phyloP scores from a whole-genome alignment of 2,797 vertebrate species.

The Pangasius sanitwongsei region DNA sequence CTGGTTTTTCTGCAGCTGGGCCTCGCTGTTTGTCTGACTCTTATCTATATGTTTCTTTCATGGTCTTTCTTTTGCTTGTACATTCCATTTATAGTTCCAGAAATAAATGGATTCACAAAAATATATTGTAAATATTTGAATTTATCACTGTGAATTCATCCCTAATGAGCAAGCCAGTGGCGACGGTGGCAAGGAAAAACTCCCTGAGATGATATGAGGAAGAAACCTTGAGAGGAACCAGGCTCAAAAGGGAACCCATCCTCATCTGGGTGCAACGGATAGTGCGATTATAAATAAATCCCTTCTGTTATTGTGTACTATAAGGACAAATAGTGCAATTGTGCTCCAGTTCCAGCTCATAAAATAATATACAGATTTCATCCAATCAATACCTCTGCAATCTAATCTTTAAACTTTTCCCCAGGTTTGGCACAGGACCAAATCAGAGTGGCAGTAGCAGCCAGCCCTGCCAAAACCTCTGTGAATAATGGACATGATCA shows the following conservation, averaged over 20 bases:
- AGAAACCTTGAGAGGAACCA: too few species aligned
- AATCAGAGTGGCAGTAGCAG: constrained; percentile 28
- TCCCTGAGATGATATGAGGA: too few species aligned
- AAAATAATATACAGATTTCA: neutral
- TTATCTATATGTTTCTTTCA: neutral
- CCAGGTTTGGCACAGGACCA: constrained; percentile 48
- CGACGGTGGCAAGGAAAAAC: too few species aligned
- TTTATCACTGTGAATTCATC: too few species aligned
- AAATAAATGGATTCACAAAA: too few species aligned
- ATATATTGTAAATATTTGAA: too few species aligned
- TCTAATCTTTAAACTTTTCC: neutral
- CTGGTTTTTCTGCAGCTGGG: neutral
- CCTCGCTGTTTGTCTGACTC: constrained; percentile 3
- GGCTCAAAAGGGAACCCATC: too few species aligned
- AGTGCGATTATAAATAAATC: too few species aligned
- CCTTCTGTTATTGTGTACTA: too few species aligned
- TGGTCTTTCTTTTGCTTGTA: neutral
- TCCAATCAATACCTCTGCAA: neutral
- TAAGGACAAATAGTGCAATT: too few species aligned
- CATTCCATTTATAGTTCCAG: neutral
- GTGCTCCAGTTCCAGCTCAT: neutral
- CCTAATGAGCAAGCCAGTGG: too few species aligned
- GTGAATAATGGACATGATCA: constrained; percentile 45
- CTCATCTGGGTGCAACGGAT: too few species aligned
- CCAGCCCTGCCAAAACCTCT: constrained; percentile 8